Evolutionary conservation across 2,113 vertebrate species (phyloP), one percentile per base, ranked within the genome.

Genomic region (Salvelinus fontinalis): DNA sequence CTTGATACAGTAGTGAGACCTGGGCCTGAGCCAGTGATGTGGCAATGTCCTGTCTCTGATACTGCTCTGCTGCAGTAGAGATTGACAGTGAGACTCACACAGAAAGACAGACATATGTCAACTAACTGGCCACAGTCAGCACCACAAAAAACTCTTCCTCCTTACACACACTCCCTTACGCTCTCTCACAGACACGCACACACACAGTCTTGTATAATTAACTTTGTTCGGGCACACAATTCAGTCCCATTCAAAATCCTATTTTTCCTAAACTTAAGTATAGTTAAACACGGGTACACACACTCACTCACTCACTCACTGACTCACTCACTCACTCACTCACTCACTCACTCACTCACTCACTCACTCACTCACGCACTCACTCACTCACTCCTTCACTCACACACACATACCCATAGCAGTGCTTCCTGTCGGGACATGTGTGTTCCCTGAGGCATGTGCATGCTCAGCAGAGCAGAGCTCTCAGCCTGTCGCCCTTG

Each of bases 401-500:
- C 34, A 8, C 13, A 0, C 64, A 44, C 39, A 1, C 39, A 44
- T 3, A 44, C 39, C 39, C 39, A 44, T 44, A 44, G 39, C 9
- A 44, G 39, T 44, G 39, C 39, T 44, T 44, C 39, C 39, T 44
- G 34, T 34, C 6, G 34, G 34, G 9, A 44, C 39, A 44, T 44
- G 39, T 2, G 9, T 44, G 39, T 44, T 44, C 39, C 9, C 39
- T 66, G 24, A 66, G 64, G 26, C 26, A 9, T 67, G 34, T 76
- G 75, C 75, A 31, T 70, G 59, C 68, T 79, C 82, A 79, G 73
- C 67, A 67, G 20, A 34, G 8, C 71, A 67, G n/a, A 54, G 1
- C 71, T 77, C 71, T 68, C 66, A 67, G 16, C 13, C 27, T 67
- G 73, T 74, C 26, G 18, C 76, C 44, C 73, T 79, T 79, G 74